These are phyloP conservation scores for Coregonus clupeaformis DNA, from an alignment of 2,113 vertebrate genomes.

Conservation along the genomic window DNA sequence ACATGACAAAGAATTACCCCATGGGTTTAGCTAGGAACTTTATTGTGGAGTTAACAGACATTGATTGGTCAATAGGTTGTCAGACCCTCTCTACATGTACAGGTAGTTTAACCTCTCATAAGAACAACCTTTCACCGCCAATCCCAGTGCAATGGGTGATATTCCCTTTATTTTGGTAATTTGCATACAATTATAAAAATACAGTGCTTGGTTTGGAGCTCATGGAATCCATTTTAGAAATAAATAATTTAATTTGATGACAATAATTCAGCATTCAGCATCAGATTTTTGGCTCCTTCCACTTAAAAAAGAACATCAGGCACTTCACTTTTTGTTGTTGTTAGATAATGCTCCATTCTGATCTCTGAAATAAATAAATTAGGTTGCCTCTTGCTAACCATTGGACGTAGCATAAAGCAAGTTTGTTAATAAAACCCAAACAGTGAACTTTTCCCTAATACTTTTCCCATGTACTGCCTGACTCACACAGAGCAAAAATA, in stretches of 20 bases:
- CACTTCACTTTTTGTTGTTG: not conserved
- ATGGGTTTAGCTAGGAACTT: not conserved
- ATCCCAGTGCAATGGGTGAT: not conserved
- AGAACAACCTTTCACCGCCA: not conserved
- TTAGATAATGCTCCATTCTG: not conserved
- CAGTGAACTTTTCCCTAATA: slow-evolving; percentile 24
- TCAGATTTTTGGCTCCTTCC: too few species aligned
- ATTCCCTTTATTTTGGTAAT: not conserved
- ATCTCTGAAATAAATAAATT: slow-evolving; percentile 35
- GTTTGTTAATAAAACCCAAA: not conserved
- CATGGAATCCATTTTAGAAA: not conserved
- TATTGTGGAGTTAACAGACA: not conserved
- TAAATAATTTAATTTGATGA: not conserved
- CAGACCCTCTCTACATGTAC: not conserved
- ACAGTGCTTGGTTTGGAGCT: not conserved
- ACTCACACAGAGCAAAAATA: slow-evolving; percentile 28
- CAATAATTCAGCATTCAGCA: not conserved
- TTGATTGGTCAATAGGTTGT: not conserved
- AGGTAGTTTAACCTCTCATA: not conserved
- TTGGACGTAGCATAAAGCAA: slow-evolving; percentile 18
- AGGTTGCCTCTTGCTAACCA: slow-evolving; percentile 23
- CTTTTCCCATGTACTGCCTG: not conserved
- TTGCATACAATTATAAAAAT: not conserved
- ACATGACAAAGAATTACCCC: too few species aligned
- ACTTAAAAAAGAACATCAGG: not conserved